Base-by-base conservation (phyloP, 1,140 invertebrate species). In the Anastatus disparis region DNA sequence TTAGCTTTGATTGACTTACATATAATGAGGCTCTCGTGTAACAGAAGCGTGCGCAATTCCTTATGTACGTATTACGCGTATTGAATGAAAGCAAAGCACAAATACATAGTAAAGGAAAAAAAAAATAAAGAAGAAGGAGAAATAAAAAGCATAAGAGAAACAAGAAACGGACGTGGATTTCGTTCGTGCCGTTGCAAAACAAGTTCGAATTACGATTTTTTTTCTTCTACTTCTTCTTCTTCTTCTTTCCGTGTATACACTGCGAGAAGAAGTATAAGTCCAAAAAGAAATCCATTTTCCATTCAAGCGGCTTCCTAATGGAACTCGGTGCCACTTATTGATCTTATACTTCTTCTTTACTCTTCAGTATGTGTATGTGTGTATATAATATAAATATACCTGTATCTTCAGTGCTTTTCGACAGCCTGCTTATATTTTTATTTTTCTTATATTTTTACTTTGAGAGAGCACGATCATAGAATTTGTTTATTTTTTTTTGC, bases 121-220 rank as follows among this genome's bases (percentile, higher is more conserved):
- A 42, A 58, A 42, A 42, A 26, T 13, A 27, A 48, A 27, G 27
- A 22, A 29, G 29, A 38, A 22, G 26, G 40, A 62, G 42, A 31
- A 48, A 40, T 26, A 50, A 44, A 35, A 48, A 50, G 53, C 3
- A 24, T 22, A 29, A 29, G 13, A 27, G 2, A 24, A 29, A 48
- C 4, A 4, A n/a, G 6, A 44, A 44, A 15, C 42, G n/a, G 6
- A 48, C 3, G 46, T 7, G 17, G 50, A 10, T 26, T 26, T 74
- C 63, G 76, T 66, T 76, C 72, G 74, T 76, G 74, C 52, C 68
- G 27, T 12, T 56, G 72, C 76, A 76, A 77, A 78, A 70, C 65
- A 73, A 75, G 73, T 73, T 73, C 70, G 71, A 62, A 77, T 77
- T 76, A 76, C 44, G 62, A 7, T n/a, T 52, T 26, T 52, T 13